Evolutionary conservation across 92 coral and sea anemone species (phyloP), one percentile per base, ranked within the genome.

Genomic region (Parazoanthus swiftii): DNA sequence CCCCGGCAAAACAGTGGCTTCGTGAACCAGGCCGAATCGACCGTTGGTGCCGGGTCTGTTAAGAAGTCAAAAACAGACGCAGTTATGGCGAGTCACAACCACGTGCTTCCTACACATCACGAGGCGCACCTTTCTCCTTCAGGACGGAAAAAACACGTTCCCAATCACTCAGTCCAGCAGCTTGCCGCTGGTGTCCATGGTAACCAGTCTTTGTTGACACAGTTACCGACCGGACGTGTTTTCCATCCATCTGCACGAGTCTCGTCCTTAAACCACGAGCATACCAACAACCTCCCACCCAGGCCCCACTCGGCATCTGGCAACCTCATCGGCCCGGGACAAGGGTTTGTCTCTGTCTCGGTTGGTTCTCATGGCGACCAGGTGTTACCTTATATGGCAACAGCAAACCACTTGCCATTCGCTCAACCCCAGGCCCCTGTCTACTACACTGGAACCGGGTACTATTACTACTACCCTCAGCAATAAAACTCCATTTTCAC

Each of bases 291-390:
- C 50, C 95, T 95, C 76, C 98, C 98, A 0, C 93, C 98, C 70
- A 92, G 98, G 88, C 98, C 98, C 38, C 98, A 95, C 95, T 95
- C 98, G 79, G 98, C 98, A 14, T 91, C 98, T 18, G 98, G 98
- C 67, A 93, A 88, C 91, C 92, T 95, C 74, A 90, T 91, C 87
- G 92, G 86, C 72, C 83, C 91, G 74, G 96, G 94, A 81, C 92
- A 88, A 43, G 94, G 90, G 48, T 74, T 86, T 26, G 82, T 67
- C 77, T 89, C 92, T 85, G 88, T 92, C 46, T 86, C 94, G 14
- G 91, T 90, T 72, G 91, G 88, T 85, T 85, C 95, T 81, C 98
- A 91, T 79, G 94, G 94, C 35, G 98, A 95, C 74, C 95, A 92
- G 70, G 91, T 91, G 83, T 90, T 93, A 83, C 91, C 98, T 20